Base-by-base conservation (phyloP, 2,797 vertebrate species). In the Cossypha dichroa region DNA sequence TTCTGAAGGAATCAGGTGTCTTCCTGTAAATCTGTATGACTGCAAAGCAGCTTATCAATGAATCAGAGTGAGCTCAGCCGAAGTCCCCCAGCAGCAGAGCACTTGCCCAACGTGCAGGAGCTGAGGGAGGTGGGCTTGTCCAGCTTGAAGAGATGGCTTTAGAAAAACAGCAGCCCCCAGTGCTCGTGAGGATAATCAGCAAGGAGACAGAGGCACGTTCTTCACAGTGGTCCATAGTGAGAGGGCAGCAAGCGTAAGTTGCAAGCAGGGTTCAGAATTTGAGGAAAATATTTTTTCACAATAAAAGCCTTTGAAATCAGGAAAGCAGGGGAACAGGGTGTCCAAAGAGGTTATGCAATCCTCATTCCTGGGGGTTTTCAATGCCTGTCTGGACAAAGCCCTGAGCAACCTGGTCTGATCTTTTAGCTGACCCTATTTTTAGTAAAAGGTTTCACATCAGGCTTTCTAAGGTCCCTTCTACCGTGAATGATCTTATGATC, bases 221-320 rank as follows among this genome's bases (percentile, higher is more conserved):
- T 59, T 86, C 60, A 41, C 45, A 22, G 41, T 3, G 7, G 25
- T 31, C 45, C 3, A 4, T 0, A 33, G 13, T 4, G 1, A 55
- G 29, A 85, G 45, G 22, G 63, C 43, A 89, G 45, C 0, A 0
- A 52, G 28, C 15, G 1, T 10, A 55, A 87, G 12, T 26, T 87
- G 21, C 52, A 91, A 75, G 26, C 38, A 13, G 13, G 3, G 7
- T 23, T 93, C 46, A 48, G 31, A 38, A 73, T 45, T 33, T n/a
- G 28, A 79, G 26, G 67, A 31, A 85, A 90, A 20, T 4, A 6
- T 25, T 49, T 64, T 70, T 90, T 88, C 15, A 12, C 36, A 36
- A 58, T 21, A 45, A 54, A 89, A 79, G 25, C 21, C 38, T 64
- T 26, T 85, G 43, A 94, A 85, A 73, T 73, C 20, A 72, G 40